These are phyloP conservation scores for Ptychodera flava DNA, from an alignment of 35 echinoderm and acorn worm species.

Conservation along the genomic window DNA sequence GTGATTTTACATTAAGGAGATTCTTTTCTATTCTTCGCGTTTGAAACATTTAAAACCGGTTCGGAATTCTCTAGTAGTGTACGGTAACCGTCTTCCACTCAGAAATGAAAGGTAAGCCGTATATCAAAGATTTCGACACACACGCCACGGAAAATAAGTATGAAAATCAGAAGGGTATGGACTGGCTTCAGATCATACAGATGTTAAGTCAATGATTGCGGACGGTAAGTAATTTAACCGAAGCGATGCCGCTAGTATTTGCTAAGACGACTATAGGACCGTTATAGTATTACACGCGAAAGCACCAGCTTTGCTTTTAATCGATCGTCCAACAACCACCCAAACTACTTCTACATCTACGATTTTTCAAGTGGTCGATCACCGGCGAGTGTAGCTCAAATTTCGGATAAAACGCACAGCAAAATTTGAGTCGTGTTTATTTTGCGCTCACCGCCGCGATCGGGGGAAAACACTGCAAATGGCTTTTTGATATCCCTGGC, in stretches of 20 bases:
- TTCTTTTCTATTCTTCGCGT: no score
- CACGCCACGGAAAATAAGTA: neutral
- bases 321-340: neutral
- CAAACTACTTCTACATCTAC: neutral
- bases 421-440: neutral
- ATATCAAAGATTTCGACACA: neutral
- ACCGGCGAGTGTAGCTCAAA: neutral
- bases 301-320: neutral
- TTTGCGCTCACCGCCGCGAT: neutral
- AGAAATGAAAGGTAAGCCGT: neutral
- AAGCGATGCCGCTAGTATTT: neutral
- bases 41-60: no score
- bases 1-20: no score
- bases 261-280: neutral
- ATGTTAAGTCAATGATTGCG: neutral
- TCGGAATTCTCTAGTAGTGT: no score
- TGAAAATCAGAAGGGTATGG: neutral
- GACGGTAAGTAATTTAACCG: neutral
- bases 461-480: neutral
- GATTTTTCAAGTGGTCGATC: neutral
- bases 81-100: neutral
- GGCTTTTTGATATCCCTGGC: neutral
- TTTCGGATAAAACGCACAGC: neutral
- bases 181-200: neutral
- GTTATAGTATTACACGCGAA: neutral